These are phyloP conservation scores for Eulimnadia texana DNA, from an alignment of 1,140 invertebrate species.

Conservation along the genomic window DNA sequence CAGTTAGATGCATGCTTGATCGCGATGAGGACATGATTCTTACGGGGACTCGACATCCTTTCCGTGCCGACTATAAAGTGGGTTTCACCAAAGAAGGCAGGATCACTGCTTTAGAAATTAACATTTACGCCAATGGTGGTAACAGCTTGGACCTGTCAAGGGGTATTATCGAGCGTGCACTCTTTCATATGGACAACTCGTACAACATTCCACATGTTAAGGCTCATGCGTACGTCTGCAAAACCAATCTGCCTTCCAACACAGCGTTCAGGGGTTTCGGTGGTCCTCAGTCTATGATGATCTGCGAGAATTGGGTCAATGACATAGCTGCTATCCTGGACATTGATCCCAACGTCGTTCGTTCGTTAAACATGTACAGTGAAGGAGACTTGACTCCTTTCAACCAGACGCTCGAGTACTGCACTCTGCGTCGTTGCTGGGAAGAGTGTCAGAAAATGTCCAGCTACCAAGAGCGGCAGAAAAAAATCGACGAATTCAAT, in stretches of 20 bases:
- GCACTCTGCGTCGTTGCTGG: conserved; percentile 66
- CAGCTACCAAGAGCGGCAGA: conserved; percentile 43
- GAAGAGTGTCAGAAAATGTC: conserved; percentile 54
- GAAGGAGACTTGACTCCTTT: conserved; percentile 66
- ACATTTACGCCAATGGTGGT: conserved; percentile 71
- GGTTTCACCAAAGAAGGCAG: conserved; percentile 58
- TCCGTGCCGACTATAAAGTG: conserved; percentile 71
- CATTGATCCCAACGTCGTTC: conserved; percentile 41
- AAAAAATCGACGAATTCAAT: conserved; percentile 6
- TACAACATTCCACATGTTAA: conserved; percentile 55
- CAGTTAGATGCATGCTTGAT: conserved; percentile 77
- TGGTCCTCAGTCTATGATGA: conserved; percentile 76
- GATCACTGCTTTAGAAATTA: conserved; percentile 50
- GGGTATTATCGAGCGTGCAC: conserved; percentile 48
- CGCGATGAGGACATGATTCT: conserved; percentile 88
- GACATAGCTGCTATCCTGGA: conserved; percentile 56
- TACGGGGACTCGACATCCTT: conserved; percentile 76
- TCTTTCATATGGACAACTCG: conserved; percentile 64
- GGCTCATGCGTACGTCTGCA: conserved; percentile 53
- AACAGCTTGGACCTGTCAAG: conserved; percentile 59
- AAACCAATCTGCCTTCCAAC: conserved; percentile 75
- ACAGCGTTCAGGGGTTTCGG: conserved; percentile 79
- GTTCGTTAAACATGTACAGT: conserved; percentile 62
- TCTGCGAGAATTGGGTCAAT: conserved; percentile 57
- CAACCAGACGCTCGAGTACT: conserved; percentile 54